Percentiles rank a stretch among this genome's conserved stretches.
phyloP scores from a whole-genome alignment of 2,113 vertebrate genomes.

The Pogona vitticeps region DNA sequence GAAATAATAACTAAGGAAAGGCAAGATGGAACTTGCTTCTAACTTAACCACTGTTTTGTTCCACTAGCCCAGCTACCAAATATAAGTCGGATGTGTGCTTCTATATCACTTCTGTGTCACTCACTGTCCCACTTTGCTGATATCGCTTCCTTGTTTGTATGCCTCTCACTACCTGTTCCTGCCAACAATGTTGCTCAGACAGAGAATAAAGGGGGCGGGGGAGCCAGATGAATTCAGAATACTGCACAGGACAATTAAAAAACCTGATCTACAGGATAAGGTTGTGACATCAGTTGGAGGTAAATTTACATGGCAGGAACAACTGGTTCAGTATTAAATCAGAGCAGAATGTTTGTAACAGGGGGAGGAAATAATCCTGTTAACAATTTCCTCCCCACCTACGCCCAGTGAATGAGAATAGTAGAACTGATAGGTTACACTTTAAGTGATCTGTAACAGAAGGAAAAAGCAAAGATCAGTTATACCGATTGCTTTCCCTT shows the following conservation, averaged over 20 bases:
- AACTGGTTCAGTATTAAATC: not conserved
- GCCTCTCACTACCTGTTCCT: slow-evolving; percentile 8
- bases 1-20: not conserved
- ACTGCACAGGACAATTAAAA: slow-evolving; percentile 7
- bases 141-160: slow-evolving; percentile 18
- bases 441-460: not conserved
- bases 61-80: not conserved
- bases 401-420: too few species aligned
- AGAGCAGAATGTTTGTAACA: not conserved
- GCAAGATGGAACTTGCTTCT: not conserved
- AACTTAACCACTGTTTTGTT: not conserved
- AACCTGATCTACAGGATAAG: not conserved
- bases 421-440: not conserved
- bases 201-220: slow-evolving; percentile 7
- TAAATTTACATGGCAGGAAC: not conserved
- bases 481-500: too few species aligned
- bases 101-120: not conserved
- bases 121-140: not conserved
- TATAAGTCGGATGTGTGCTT: not conserved
- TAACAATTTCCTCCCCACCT: not conserved
- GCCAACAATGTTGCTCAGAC: not conserved
- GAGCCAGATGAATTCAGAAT: slow-evolving; percentile 9
- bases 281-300: not conserved
- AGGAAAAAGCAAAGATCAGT: too few species aligned
- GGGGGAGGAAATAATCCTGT: not conserved